Base-by-base conservation (phyloP, 2,888 invertebrate species). In the Cosmia trapezina region DNA sequence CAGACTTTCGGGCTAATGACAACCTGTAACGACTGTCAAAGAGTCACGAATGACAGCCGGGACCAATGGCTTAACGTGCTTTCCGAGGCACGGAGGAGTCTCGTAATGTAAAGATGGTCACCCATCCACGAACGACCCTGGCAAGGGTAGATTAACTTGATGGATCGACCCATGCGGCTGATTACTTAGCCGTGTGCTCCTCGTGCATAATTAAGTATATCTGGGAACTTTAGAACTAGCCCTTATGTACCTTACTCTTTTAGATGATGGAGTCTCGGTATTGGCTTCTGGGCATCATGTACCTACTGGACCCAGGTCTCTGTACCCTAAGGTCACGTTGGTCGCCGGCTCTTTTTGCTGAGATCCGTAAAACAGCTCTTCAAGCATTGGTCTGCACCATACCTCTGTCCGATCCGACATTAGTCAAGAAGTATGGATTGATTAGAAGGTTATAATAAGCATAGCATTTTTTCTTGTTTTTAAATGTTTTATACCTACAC, bases 221-320 rank as follows among this genome's bases (percentile, higher is more conserved):
- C 14, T 11, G 49, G 14, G 4, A 11, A 45, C 14, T 14, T 37
- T 22, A 22, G 47, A 47, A 49, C 9, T 9, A 2, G 4, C 7
- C 11, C 11, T 7, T 7, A 28, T 9, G 14, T 19, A 72, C 5
- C 5, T 51, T 14, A 28, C 41, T 7, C 41, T 47, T 88, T n/a
- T 80, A 96, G 96, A 87, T 94, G 89, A 80, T 93, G 4, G 91
- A 91, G 75, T 82, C 88, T 2, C 89, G 90, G 4, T 72, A 91
- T 61, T 96, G 95, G 95, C 78, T 95, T 0, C 70, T 93, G 11
- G 96, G 95, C 0, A 84, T 96, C 11, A 92, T 94, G 91, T 95
- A 93, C 70, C 70, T 96, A 47, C 69, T 96, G 51, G 95, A 95
- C 73, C 95, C 95, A 14, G 93, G 90, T 0, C 89, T 95, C 6